Evolutionary conservation across 1,140 invertebrate genomes (phyloP).

Genomic region (Phocides pigmalion): DNA sequence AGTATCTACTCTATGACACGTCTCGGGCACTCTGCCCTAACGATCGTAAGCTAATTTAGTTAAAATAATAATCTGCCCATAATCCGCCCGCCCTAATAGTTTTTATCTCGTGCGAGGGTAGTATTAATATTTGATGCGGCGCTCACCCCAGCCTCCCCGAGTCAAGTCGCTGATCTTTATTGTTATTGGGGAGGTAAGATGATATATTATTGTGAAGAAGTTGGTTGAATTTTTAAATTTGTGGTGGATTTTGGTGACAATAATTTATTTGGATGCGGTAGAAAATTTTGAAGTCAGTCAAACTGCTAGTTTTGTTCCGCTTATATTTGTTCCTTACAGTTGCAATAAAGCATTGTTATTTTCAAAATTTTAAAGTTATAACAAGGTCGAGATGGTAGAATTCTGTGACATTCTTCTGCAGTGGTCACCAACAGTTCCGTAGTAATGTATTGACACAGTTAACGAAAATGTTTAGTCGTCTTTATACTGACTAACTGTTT

Average conservation of each 20-base stretch:
- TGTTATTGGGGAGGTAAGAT: constrained; percentile 32
- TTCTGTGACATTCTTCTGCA: no score
- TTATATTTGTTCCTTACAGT: no score
- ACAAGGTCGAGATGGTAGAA: no score
- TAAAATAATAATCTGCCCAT: constrained; percentile 81
- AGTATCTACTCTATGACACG: constrained; percentile 52
- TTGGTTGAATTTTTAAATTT: constrained; percentile 18
- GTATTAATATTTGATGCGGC: constrained; percentile 69
- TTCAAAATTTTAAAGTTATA: no score
- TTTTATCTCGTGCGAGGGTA: constrained; percentile 73
- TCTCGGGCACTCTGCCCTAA: constrained; percentile 51
- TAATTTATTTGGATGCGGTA: no score
- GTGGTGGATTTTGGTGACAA: neutral
- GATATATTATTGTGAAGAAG: constrained; percentile 24
- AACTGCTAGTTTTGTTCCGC: no score
- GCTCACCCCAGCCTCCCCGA: constrained; percentile 36
- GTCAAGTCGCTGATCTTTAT: constrained; percentile 44
- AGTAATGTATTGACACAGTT: no score
- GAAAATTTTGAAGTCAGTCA: no score
- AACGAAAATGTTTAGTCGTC: no score
- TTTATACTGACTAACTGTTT: no score
- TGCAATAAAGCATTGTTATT: no score
- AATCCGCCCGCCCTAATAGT: constrained; percentile 77
- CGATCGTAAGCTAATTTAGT: constrained; percentile 79
- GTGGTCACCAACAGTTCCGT: no score